Percentiles rank a stretch among this genome's conserved stretches.
These are phyloP conservation scores for Schizaphis graminum DNA, from an alignment of 2,888 invertebrate species.

Conservation along the genomic window DNA sequence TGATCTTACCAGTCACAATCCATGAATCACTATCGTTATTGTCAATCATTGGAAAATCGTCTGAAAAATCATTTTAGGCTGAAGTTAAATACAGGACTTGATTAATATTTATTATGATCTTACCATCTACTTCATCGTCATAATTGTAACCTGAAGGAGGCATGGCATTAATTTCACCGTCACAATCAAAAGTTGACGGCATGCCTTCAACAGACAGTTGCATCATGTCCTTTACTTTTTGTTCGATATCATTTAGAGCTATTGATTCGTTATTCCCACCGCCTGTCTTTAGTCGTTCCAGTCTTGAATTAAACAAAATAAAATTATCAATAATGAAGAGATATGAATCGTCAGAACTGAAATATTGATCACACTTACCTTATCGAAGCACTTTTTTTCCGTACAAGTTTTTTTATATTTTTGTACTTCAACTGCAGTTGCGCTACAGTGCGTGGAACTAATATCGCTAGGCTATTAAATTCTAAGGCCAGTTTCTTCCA, in stretches of 20 bases:
- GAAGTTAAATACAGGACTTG: background rate
- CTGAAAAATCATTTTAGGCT: background rate
- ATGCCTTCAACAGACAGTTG: background rate
- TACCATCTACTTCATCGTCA: background rate
- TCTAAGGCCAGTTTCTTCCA: background rate
- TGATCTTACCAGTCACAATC: too few species aligned
- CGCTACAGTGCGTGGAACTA: background rate
- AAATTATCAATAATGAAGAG: background rate
- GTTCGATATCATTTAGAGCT: too few species aligned
- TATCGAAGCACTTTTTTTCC: background rate
- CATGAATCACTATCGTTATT: background rate
- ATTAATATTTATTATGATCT: background rate
- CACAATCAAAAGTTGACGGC: background rate
- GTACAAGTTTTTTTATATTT: background rate
- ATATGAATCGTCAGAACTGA: too few species aligned
- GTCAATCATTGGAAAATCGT: background rate
- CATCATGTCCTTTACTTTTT: background rate
- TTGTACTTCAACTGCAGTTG: slow-evolving; percentile 2
- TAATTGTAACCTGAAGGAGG: too few species aligned
- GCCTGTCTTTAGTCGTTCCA: background rate
- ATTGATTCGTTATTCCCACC: background rate
- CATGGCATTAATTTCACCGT: background rate
- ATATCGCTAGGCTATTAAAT: background rate
- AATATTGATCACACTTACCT: too few species aligned
- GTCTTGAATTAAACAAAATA: background rate